Base-by-base conservation (phyloP, 2,797 vertebrate species). In the Tapirus indicus region DNA sequence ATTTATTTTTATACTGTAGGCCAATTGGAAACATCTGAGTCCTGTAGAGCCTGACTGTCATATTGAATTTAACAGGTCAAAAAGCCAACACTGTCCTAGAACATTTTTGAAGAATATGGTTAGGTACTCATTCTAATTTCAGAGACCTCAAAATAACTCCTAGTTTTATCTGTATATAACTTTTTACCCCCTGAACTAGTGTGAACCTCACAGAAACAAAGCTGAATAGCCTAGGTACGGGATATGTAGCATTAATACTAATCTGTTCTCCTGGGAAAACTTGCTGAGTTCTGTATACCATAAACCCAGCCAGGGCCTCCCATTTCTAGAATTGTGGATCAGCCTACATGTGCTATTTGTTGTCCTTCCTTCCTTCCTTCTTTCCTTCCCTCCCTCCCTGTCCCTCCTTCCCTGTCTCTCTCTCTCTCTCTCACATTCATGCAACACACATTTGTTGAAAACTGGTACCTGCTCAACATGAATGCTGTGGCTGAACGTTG, bases 161-260 rank as follows among this genome's bases (percentile, higher is more conserved):
- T 87, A 25, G 6, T 52, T 66, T 93, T 84, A 52, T 72, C 38
- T 84, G 2, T 35, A 14, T 38, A 5, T 72, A 91, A 66, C 23
- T 54, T 47, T 78, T 88, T 23, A 29, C 25, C 6, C 13, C 29
- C 13, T 17, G n/a, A 93, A 72, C 18, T 74, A 44, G 1, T 54
- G 54, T n/a, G 38, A 13, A 83, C 38, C 7, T 94, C 38, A 75
- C 58, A 85, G 29, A 88, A 95, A 32, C 20, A 60, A 72, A 88
- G 16, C 16, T 44, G 5, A 44, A 77, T 83, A 78, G 18, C 38
- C 18, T 23, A 83, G 17, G 6, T 88, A 66, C 78, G 20, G 2
- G 7, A 58, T 64, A 58, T 0, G 56, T 58, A 84, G 4, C 29
- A 27, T 0, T 64, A 41, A 72, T 13, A 66, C 10, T 2, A 6